Base-by-base conservation (phyloP, 2,888 invertebrate genomes). In the Drosophila siamana region DNA sequence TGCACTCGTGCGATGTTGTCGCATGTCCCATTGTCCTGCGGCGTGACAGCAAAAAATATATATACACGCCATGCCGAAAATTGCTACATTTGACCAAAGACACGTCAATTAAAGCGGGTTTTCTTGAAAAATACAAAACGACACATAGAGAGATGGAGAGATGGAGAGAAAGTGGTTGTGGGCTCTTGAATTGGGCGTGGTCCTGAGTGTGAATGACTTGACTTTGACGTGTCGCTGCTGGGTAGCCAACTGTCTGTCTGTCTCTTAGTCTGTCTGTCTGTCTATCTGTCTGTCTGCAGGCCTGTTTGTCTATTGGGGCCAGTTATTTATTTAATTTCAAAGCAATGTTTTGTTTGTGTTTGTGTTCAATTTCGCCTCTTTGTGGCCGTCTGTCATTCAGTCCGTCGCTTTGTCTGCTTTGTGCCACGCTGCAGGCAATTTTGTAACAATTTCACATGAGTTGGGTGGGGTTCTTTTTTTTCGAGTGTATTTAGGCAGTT, bases 251-350 rank as follows among this genome's bases (percentile, higher is more conserved):
- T 40, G 36, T 15, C 26, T 4, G n/a, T 38, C 15, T 15, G 16
- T 28, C 41, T 19, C 9, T 26, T n/a, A n/a, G 43, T 22, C 33
- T 13, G 2, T 16, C 44, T 11, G 11, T 11, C 36, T 15, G 0
- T n/a, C 13, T 15, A 11, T 22, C 4, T 4, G 28, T 9, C 48
- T 4, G 40, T 47, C 26, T 5, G 15, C 22, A 3, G 33, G 11
- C 15, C 24, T 44, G 22, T 33, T 38, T 22, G 30, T 41, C 22
- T 41, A 56, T 41, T 51, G 15, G 48, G 40, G 36, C 54, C 63
- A 60, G 63, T 64, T 71, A 73, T 83, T 82, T 86, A 83, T 83
- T 79, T 86, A 76, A 79, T 83, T 86, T 82, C 56, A 82, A 83
- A 83, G 73, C 71, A 71, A 76, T 64, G 76, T 69, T 66, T 55